Evolutionary conservation across 2,888 invertebrate genomes (phyloP).

Genomic region (Artemia sp.): DNA sequence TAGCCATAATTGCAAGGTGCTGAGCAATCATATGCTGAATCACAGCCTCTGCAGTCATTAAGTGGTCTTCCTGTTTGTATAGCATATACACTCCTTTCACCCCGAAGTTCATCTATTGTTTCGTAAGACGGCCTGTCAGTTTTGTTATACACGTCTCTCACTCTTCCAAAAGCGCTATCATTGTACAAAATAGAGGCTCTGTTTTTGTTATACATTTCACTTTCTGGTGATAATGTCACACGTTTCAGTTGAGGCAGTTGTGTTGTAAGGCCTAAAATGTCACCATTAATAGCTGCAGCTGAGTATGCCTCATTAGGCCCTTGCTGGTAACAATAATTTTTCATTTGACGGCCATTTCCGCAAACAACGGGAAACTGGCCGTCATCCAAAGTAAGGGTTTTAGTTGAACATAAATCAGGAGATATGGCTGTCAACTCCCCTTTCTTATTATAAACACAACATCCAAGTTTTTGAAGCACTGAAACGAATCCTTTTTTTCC

Average conservation of each 20-base stretch:
- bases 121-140: slow-evolving; percentile 9
- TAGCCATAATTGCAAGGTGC: slow-evolving; percentile 8
- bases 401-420: slow-evolving; percentile 19
- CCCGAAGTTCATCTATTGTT: slow-evolving; percentile 13
- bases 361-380: slow-evolving; percentile 17
- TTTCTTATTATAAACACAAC: slow-evolving; percentile 1
- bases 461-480: background rate
- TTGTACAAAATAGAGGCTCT: background rate
- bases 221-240: background rate
- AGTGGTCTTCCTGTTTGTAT: slow-evolving; percentile 6
- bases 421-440: slow-evolving; percentile 17
- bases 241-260: slow-evolving; percentile 14
- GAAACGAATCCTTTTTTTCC: slow-evolving; percentile 23
- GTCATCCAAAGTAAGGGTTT: slow-evolving; percentile 20
- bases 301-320: slow-evolving; percentile 18
- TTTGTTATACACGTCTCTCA: background rate
- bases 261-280: background rate
- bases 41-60: background rate
- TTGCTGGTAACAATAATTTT: slow-evolving; percentile 21
- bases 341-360: slow-evolving; percentile 13
- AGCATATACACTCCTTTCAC: slow-evolving; percentile 1
- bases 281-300: slow-evolving; percentile 20
- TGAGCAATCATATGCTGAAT: slow-evolving; percentile 3
- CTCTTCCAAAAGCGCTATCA: background rate
- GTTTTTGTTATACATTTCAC: background rate